Conservation (phyloP, 2,797 vertebrate genomes). For the Martes flavigula region DNA sequence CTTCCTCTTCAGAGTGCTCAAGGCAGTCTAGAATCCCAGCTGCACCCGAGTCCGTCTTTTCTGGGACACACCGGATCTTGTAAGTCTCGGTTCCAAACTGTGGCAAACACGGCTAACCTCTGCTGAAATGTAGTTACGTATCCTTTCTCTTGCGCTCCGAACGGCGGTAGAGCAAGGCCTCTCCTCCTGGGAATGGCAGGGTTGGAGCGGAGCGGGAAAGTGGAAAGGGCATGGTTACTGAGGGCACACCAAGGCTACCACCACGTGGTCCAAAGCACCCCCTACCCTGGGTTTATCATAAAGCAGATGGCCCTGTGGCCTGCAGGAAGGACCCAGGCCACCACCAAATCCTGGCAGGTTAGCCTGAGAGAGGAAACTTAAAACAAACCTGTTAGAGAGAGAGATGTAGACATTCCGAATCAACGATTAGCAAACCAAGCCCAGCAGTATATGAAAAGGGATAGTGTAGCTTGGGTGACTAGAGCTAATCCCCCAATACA, state of each 20-base stretch:
- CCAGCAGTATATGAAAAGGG: neutral
- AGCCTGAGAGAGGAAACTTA: neutral
- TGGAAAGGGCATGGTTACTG: neutral
- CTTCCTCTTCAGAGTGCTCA: neutral
- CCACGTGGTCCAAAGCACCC: neutral
- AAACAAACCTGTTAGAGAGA: neutral
- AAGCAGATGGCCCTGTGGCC: neutral
- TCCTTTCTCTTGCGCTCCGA: neutral
- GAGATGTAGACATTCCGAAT: neutral
- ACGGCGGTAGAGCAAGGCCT: neutral
- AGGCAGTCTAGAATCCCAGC: neutral
- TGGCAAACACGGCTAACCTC: neutral
- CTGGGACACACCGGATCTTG: neutral
- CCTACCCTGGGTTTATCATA: no score
- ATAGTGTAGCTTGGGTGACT: neutral
- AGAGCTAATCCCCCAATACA: neutral
- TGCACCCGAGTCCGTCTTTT: neutral
- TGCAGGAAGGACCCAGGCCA: neutral
- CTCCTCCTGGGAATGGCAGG: neutral
- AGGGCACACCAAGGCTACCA: neutral
- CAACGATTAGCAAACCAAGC: neutral
- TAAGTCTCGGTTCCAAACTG: neutral
- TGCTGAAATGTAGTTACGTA: no score
- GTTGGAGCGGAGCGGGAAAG: neutral
- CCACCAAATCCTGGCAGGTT: no score